phyloP scores from a whole-genome alignment of 2,113 vertebrate genomes.

The Myocastor coypus region DNA sequence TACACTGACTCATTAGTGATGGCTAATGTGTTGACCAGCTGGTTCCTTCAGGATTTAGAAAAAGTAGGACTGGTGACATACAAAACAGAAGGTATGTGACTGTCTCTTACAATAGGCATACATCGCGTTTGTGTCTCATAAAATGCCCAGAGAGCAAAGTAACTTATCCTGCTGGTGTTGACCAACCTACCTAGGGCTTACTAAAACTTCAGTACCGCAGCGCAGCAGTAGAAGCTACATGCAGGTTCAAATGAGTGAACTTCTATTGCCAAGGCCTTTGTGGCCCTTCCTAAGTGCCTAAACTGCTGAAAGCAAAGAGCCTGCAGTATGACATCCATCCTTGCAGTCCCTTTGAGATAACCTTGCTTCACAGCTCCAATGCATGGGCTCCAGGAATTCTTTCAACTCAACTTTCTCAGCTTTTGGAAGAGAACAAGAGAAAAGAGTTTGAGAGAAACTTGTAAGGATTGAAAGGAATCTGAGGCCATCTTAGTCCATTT shows the following conservation, averaged over 20 bases:
- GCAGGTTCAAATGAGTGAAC: background rate
- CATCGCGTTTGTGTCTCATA: background rate
- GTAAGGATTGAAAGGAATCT: background rate
- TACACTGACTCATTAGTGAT: conserved; percentile 14
- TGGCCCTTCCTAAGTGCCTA: background rate
- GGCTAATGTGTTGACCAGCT: conserved; percentile 53
- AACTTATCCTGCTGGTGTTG: background rate
- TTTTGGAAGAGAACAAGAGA: background rate
- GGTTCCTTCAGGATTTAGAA: background rate
- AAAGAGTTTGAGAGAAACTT: background rate
- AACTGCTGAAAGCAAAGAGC: background rate
- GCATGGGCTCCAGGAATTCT: background rate
- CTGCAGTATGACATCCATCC: no score
- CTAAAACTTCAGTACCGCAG: background rate
- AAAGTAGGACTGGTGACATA: background rate
- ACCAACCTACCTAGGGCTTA: background rate
- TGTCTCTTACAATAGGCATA: background rate
- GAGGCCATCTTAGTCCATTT: background rate
- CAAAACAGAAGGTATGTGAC: background rate
- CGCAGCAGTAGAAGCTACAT: background rate
- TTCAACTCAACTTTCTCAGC: background rate
- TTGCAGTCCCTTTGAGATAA: background rate
- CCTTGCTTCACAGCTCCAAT: background rate
- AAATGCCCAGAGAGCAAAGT: background rate
- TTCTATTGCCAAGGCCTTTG: background rate